Percentiles rank a stretch among this genome's conserved stretches.
Evolutionary conservation across 2,113 vertebrate species (phyloP).

Genomic region (Theropithecus gelada): DNA sequence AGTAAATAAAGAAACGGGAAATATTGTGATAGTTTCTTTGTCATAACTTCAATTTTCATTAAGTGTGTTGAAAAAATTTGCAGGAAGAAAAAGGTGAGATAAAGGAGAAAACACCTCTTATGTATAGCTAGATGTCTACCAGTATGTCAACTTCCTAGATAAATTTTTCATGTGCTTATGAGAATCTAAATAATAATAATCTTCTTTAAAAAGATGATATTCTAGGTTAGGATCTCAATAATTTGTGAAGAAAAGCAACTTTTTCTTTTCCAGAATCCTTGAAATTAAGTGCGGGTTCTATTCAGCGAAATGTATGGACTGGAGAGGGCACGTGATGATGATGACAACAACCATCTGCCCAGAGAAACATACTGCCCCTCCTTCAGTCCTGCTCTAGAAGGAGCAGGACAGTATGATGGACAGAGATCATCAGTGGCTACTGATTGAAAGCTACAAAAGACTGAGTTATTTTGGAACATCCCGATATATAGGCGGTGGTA

Average conservation of each 20-base stretch:
- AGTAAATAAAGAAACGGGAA: constrained; percentile 38
- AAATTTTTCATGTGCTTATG: neutral
- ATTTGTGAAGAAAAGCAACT: neutral
- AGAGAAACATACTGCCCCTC: neutral
- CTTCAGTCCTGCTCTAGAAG: neutral
- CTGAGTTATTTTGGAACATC: neutral
- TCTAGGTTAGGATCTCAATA: neutral
- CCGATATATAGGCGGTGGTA: neutral
- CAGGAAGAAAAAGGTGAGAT: neutral
- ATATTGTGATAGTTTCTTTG: constrained; percentile 3
- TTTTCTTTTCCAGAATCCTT: neutral
- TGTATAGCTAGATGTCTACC: neutral
- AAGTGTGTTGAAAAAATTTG: constrained; percentile 27
- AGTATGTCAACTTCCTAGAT: neutral
- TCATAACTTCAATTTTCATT: constrained; percentile 48
- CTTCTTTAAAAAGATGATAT: neutral
- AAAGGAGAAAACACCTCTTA: neutral
- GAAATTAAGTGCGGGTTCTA: neutral
- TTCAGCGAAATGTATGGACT: neutral
- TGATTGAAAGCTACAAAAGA: neutral
- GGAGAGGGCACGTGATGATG: neutral
- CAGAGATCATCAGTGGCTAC: neutral
- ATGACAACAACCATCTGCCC: neutral
- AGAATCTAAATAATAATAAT: neutral
- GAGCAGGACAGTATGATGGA: neutral